These are phyloP conservation scores for Octodon degus DNA, from an alignment of 2,113 vertebrate species.

Conservation along the genomic window DNA sequence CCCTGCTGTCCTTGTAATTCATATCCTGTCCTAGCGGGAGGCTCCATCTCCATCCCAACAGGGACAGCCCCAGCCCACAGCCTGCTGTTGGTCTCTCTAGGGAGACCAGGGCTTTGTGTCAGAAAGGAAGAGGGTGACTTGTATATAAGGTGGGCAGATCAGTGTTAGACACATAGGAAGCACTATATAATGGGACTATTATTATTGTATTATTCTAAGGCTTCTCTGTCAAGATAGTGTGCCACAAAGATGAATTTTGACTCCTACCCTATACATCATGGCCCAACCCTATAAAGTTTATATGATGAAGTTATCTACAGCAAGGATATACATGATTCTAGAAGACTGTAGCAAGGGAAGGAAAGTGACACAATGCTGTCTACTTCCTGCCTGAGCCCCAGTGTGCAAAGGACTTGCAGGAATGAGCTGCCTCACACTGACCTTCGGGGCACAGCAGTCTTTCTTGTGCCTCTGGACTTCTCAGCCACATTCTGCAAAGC, in stretches of 20 bases:
- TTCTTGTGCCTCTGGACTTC: neutral
- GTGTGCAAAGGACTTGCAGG: neutral
- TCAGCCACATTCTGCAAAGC: neutral
- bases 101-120: neutral
- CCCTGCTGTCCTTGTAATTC: accelerated
- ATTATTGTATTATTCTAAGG: accelerated
- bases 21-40: accelerated
- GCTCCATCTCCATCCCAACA: neutral
- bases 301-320: neutral
- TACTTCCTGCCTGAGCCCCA: neutral
- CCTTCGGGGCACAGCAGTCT: neutral
- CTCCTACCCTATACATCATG: neutral
- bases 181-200: accelerated
- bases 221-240: neutral
- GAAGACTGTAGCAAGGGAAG: constrained; percentile 39
- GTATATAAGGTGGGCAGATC: neutral
- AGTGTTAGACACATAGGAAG: accelerated
- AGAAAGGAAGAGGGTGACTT: neutral
- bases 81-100: neutral
- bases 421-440: accelerated
- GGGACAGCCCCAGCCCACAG: neutral
- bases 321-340: neutral
- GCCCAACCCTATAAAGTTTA: neutral
- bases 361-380: constrained; percentile 64
- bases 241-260: too few relatives aligned